Percentiles rank a stretch among this genome's conserved stretches.
Evolutionary conservation across 1,140 invertebrate genomes (phyloP).

Genomic region (Coboldia fuscipes): DNA sequence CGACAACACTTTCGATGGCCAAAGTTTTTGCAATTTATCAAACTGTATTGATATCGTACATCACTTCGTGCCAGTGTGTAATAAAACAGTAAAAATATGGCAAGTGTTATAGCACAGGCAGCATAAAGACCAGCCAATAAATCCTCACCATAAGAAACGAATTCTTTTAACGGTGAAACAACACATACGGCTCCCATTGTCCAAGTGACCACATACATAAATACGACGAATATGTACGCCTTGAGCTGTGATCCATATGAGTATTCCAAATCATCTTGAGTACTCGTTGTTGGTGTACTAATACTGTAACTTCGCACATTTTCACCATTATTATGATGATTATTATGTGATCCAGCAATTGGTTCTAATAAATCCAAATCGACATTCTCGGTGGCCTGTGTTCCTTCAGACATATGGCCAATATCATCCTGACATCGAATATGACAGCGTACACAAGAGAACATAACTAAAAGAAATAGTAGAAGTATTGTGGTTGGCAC

Average conservation of each 20-base stretch:
- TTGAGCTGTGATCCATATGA: slow-evolving; percentile 58
- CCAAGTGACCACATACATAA: slow-evolving; percentile 61
- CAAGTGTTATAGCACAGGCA: slow-evolving; percentile 42
- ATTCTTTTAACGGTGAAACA: slow-evolving; percentile 2
- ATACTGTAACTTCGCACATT: slow-evolving; percentile 35
- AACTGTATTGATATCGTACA: slow-evolving; percentile 49
- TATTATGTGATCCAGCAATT: slow-evolving; percentile 21
- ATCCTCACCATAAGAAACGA: slow-evolving; percentile 35
- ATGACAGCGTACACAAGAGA: slow-evolving; percentile 54
- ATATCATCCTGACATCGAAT: slow-evolving; percentile 34
- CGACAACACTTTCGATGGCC: slow-evolving; percentile 30
- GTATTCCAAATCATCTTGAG: slow-evolving; percentile 62
- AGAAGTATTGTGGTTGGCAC: slow-evolving; percentile 53
- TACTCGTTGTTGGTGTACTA: slow-evolving; percentile 38
- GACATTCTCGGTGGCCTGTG: slow-evolving; percentile 59
- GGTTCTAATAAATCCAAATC: slow-evolving; percentile 57
- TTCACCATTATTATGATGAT: slow-evolving; percentile 25
- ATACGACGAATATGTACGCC: slow-evolving; percentile 51
- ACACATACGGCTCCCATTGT: slow-evolving; percentile 34
- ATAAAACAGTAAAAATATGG: slow-evolving; percentile 66
- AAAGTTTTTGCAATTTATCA: slow-evolving; percentile 18
- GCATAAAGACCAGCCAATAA: slow-evolving; percentile 59
- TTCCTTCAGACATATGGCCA: slow-evolving; percentile 53
- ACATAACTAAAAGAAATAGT: slow-evolving; percentile 47
- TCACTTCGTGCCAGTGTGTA: slow-evolving; percentile 68